Evolutionary conservation across 2,888 invertebrate species (phyloP).

Genomic region (Pteria penguin): DNA sequence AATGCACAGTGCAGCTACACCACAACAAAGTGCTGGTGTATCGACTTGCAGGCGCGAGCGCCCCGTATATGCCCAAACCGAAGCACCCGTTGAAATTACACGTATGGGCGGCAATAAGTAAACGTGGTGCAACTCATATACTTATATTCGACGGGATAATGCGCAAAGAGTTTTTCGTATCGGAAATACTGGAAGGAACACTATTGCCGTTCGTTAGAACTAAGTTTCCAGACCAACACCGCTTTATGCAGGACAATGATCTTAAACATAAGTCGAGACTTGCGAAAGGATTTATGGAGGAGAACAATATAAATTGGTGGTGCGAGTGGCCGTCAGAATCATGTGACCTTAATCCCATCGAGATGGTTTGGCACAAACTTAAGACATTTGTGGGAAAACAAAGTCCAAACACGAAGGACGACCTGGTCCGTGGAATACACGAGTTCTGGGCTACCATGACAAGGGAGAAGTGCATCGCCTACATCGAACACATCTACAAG

Average conservation of each 20-base stretch:
- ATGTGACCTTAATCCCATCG: constrained; percentile 2
- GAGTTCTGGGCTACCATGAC: neutral
- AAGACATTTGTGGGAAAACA: neutral
- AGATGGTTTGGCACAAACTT: neutral
- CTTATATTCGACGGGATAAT: too few relatives aligned
- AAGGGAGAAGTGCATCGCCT: neutral
- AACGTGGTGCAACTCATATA: too few relatives aligned
- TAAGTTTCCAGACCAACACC: too few relatives aligned
- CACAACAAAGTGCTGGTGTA: too few relatives aligned
- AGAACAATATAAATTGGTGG: constrained; percentile 21
- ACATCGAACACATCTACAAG: neutral
- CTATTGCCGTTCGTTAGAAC: too few relatives aligned
- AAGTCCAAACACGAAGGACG: neutral
- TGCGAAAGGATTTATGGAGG: neutral
- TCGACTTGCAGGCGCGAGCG: too few relatives aligned
- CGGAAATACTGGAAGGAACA: too few relatives aligned
- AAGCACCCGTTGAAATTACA: too few relatives aligned
- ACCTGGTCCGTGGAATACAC: neutral
- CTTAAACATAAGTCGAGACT: constrained; percentile 7
- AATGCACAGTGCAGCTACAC: too few relatives aligned
- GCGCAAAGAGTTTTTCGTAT: neutral
- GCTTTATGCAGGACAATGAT: constrained; percentile 27
- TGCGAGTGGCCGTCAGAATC: too few relatives aligned
- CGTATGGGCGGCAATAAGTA: too few relatives aligned
- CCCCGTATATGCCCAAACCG: too few relatives aligned